These are phyloP conservation scores for Mustelus asterias DNA, from an alignment of 2,113 vertebrate genomes.

Conservation along the genomic window DNA sequence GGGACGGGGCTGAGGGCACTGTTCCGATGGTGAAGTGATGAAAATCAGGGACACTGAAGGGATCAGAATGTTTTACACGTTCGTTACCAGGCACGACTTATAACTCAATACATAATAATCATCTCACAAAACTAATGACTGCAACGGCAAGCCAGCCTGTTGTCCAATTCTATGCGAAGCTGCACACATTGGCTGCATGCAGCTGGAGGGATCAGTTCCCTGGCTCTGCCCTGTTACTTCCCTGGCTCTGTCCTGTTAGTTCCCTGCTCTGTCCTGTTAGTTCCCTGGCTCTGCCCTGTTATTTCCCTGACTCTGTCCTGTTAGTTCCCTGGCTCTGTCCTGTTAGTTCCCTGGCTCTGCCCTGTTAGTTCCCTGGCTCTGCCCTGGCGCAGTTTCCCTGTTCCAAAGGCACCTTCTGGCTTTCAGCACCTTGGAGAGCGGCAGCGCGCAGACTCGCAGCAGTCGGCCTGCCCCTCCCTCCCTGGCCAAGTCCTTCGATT, in stretches of 20 bases:
- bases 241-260: no score
- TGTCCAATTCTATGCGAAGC: not conserved
- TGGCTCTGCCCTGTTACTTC: no score
- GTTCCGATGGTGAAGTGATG: not conserved
- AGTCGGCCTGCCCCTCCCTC: not conserved
- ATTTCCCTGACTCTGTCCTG: no score
- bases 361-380: not conserved
- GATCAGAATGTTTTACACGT: not conserved
- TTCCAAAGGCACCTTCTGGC: no score
- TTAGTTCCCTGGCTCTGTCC: no score
- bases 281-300: no score
- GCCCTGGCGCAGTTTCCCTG: not conserved
- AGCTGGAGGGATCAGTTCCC: not conserved
- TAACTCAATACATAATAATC: not conserved
- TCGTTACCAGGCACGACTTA: no score
- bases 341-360: no score
- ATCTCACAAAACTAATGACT: not conserved
- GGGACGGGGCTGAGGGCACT: not conserved
- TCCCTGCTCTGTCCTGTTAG: no score
- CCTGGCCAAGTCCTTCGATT: not conserved
- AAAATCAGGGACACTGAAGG: not conserved
- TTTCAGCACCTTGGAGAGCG: conserved; percentile 28
- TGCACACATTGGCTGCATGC: not conserved
- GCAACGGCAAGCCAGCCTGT: not conserved
- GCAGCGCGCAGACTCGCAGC: not conserved